Evolutionary conservation across 2,888 invertebrate genomes (phyloP), one percentile per base, ranked within the genome.

Genomic region (Salticus scenicus): DNA sequence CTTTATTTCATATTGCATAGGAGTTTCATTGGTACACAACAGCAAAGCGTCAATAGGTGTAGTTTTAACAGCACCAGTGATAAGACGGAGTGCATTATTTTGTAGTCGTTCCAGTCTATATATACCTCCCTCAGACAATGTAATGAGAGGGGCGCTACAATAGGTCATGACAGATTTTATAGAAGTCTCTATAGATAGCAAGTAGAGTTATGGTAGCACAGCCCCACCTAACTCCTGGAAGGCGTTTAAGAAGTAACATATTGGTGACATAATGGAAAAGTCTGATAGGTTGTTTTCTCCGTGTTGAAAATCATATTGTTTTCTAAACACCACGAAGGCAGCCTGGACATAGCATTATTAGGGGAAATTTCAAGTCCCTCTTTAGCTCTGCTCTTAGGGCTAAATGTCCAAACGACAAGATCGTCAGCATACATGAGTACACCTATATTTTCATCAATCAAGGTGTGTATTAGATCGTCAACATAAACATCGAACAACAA

Each of bases 271-370:
- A 69, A 37, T 33, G 69, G 37, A 69, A 69, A 69, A 10, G 7
- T 69, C 20, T 69, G 33, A 20, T 37, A 69, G 33, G 37, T 37
- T 33, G 69, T 72, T 72, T 72, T 72, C 14, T 47, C 47, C 5
- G 72, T 72, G 30, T 71, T 71, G 30, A 71, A 41, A 42, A 42
- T 41, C 71, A 71, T 71, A 17, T 42, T 71, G 47, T 41, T 41
- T 41, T 71, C 20, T 28, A 71, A 14, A 28, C 71, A 41, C 42
- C 42, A 71, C 10, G 41, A 42, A 47, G 10, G 71, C 7, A 71
- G 71, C 10, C 42, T 71, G 20, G 24, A 42, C 71, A 37, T 42
- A 28, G 41, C 71, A 17, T 41, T 47, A 24, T 20, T 71, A 7
- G 2, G n/a, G 17, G 31, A 20, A 0, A 20, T 20, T 33, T 30